These are phyloP conservation scores for Myrmecophaga tridactyla DNA, from an alignment of 2,113 vertebrate genomes.

Conservation along the genomic window DNA sequence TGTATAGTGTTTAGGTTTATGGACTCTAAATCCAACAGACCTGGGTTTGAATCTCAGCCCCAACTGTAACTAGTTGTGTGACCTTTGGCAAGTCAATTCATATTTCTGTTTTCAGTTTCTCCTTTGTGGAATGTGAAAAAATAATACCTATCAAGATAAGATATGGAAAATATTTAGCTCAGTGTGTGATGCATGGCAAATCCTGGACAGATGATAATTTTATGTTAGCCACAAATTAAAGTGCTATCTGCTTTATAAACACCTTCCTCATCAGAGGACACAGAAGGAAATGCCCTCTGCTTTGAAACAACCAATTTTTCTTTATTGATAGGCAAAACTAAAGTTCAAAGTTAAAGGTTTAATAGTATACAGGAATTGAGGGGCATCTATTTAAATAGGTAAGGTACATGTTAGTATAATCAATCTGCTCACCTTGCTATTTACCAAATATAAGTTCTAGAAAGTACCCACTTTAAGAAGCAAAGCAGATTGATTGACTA, in stretches of 20 bases:
- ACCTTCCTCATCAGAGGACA: not conserved
- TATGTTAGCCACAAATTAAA: not conserved
- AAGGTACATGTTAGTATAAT: not conserved
- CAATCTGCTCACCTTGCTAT: not conserved
- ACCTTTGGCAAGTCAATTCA: not conserved
- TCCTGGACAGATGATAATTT: not conserved
- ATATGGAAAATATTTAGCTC: not conserved
- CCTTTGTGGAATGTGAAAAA: not conserved
- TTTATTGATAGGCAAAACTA: constrained; percentile 14
- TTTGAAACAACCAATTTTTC: not conserved
- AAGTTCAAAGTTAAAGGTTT: not conserved
- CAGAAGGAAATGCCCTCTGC: not conserved
- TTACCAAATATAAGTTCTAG: not conserved
- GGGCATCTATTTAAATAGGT: not conserved
- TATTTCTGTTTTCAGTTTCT: constrained; percentile 31
- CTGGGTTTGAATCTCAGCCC: too few species aligned
- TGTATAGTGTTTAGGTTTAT: not conserved
- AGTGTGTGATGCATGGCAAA: not conserved
- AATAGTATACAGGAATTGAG: not conserved
- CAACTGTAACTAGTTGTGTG: not conserved
- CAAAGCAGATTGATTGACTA: not conserved
- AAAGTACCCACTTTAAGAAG: not conserved
- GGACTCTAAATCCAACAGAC: not conserved
- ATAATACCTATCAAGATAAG: not conserved
- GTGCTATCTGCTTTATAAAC: too few species aligned